A percentile compares a stretch with the other conserved stretches of the same genome.
phyloP scores from a whole-genome alignment of 2,888 invertebrate species.

The Caenorhabditis drosophilae region DNA sequence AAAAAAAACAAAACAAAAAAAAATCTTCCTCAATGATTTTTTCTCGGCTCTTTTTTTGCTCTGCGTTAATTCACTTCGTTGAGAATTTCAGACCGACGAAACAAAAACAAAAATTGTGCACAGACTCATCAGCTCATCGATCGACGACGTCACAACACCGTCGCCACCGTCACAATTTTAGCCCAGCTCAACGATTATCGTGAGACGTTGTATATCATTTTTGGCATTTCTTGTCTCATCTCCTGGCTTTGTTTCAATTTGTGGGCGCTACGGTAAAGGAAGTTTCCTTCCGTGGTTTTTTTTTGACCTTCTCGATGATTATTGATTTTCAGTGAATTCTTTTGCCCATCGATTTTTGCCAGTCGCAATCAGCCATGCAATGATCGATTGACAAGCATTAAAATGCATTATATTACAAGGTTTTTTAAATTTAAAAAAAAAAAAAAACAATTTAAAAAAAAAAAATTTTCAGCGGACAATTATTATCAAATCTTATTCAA shows the following conservation, averaged over 20 bases:
- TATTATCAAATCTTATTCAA: conserved; percentile 20
- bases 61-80: no score
- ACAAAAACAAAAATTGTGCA: no score
- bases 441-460: background rate
- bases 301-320: no score
- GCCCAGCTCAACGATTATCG: conserved; percentile 37
- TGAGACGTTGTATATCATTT: conserved; percentile 37
- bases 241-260: conserved; percentile 42
- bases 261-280: conserved; percentile 39
- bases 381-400: conserved; percentile 21
- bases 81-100: no score
- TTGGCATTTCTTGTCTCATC: conserved; percentile 33
- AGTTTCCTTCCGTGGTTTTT: no score
- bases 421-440: background rate
- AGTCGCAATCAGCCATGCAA: conserved; percentile 3
- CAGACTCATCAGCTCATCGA: no score
- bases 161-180: conserved; percentile 24
- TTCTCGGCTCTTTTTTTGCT: conserved; percentile 1
- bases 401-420: conserved; percentile 37
- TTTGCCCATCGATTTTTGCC: conserved; percentile 23
- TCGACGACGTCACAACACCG: background rate
- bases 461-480: conserved; percentile 19
- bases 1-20: no score
- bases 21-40: background rate
- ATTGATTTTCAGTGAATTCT: conserved; percentile 28